Percentiles rank a stretch among this genome's conserved stretches.
These are phyloP conservation scores for Sebastes matsubarae DNA, from an alignment of 2,797 vertebrate species.

Conservation along the genomic window DNA sequence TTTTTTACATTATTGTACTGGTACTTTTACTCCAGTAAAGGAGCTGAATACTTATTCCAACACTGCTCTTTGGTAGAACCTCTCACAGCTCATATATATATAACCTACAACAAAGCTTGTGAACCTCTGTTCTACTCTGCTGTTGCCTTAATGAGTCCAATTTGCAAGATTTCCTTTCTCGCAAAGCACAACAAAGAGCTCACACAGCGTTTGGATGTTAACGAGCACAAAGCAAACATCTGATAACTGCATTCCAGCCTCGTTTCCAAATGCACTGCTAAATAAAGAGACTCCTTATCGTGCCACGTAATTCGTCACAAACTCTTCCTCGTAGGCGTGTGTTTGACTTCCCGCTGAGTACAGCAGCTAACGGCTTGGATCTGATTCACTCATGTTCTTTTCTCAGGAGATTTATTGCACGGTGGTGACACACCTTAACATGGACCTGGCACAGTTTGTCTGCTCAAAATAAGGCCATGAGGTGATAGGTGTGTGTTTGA, in stretches of 20 bases:
- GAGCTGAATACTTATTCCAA: not conserved
- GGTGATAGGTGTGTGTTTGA: slow-evolving; percentile 27
- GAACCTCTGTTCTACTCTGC: not conserved
- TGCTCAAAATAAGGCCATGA: slow-evolving; percentile 59
- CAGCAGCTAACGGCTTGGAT: slow-evolving; percentile 45
- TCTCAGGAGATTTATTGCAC: slow-evolving; percentile 59
- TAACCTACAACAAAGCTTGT: not conserved
- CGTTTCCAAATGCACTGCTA: slow-evolving; percentile 50
- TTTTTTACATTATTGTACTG: not conserved
- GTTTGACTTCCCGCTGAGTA: slow-evolving; percentile 59
- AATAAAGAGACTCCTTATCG: slow-evolving; percentile 64
- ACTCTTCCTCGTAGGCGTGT: slow-evolving; percentile 62
- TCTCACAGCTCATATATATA: not conserved
- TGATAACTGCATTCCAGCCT: slow-evolving; percentile 55
- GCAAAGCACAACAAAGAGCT: slow-evolving; percentile 10
- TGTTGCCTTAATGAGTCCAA: not conserved
- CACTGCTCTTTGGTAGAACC: not conserved
- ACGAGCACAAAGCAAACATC: slow-evolving; percentile 54
- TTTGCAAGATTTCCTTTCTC: not conserved
- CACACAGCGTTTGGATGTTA: slow-evolving; percentile 14
- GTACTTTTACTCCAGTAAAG: not conserved
- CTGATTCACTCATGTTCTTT: slow-evolving; percentile 58
- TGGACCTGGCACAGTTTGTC: slow-evolving; percentile 59
- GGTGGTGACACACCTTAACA: slow-evolving; percentile 65
- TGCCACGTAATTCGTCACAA: slow-evolving; percentile 39